Evolutionary conservation across 2,888 invertebrate species (phyloP), one percentile per base, ranked within the genome.

Genomic region (Gerosis bhagava): DNA sequence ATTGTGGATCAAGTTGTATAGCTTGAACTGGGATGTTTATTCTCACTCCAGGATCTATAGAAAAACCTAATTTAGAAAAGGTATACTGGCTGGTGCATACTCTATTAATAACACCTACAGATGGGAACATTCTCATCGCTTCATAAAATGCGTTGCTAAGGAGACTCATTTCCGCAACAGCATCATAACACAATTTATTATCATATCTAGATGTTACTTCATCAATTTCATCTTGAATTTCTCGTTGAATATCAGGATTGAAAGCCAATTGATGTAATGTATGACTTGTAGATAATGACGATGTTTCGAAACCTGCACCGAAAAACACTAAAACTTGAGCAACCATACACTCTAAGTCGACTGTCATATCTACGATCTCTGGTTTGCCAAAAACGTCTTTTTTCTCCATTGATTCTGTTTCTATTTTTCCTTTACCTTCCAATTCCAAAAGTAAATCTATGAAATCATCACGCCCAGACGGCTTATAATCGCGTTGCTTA

Each of bases 221-320:
- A 35, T 82, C 84, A 8, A 88, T 77, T 55, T 89, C 78, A 1
- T 65, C 57, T 43, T 79, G 78, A 25, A 81, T 58, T 36, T 67
- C 73, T 11, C 52, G 50, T 48, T 88, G 89, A 16, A 74, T 60
- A 5, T 83, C 75, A 1, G 76, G 79, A 45, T 88, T 59, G 24
- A 63, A 73, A 0, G 89, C 86, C 0, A 89, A 64, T 49, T 78
- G 67, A 44, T 83, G 80, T 11, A 83, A 58, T 7, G 70, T 65
- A 40, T 62, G 81, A 45, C 81, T 82, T 1, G 84, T 75, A 2
- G 81, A 72, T 0, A 80, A 79, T 0, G 89, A 83, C 0, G 86
- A 83, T 0, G 89, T 87, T 54, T 88, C 87, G 22, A 82, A 88
- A 2, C 89, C 89, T n/a, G 86, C 89, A 4, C 66, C 72, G 19